These are phyloP conservation scores for Dioctria linearis DNA, from an alignment of 2,888 invertebrate genomes.

Conservation along the genomic window DNA sequence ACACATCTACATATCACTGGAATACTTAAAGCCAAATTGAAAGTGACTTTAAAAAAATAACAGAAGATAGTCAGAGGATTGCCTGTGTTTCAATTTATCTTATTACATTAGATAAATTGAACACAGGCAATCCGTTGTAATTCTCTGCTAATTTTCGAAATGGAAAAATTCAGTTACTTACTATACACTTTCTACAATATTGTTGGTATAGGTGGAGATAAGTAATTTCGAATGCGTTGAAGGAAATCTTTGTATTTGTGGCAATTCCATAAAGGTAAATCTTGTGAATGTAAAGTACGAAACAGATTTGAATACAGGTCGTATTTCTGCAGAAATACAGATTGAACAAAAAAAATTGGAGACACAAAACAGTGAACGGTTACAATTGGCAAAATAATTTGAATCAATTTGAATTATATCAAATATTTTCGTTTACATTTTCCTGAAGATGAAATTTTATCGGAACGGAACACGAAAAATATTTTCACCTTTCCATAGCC, in stretches of 20 bases:
- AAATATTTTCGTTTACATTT: no score
- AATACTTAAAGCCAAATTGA: not conserved
- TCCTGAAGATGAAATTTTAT: not conserved
- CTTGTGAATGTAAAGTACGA: no score
- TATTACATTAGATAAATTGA: constrained; percentile 17
- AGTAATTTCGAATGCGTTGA: not conserved
- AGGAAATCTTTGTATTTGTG: no score
- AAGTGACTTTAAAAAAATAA: constrained; percentile 3
- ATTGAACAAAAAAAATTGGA: no score
- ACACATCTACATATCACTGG: constrained; percentile 19
- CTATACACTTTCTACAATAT: not conserved
- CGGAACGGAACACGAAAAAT: constrained; percentile 1
- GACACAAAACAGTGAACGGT: no score
- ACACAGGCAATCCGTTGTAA: constrained; percentile 44
- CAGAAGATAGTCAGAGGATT: not conserved
- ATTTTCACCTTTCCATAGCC: constrained; percentile 34
- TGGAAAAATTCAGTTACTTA: constrained; percentile 34
- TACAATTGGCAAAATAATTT: no score
- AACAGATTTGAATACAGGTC: no score
- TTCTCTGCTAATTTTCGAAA: constrained; percentile 43
- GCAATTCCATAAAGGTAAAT: no score
- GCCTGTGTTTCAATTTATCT: no score
- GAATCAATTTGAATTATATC: no score
- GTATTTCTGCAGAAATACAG: no score
- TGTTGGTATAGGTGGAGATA: constrained; percentile 18